phyloP scores from a whole-genome alignment of 2,888 invertebrate species.

The Lasioglossum marginatum region DNA sequence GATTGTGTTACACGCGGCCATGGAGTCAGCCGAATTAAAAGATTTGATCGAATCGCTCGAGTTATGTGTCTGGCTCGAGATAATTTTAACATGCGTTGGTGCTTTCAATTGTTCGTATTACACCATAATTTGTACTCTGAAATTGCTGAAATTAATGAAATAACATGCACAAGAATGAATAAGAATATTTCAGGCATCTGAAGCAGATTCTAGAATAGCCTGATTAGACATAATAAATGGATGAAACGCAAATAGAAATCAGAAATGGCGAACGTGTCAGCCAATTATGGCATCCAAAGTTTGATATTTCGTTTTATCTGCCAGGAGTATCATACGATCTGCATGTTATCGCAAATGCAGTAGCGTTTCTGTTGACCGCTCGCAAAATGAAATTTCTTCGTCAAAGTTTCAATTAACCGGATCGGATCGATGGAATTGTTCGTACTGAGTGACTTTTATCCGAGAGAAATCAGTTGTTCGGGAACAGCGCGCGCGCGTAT shows the following conservation, averaged over 20 bases:
- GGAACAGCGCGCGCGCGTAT: background rate
- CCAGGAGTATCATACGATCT: background rate
- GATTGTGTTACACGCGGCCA: background rate
- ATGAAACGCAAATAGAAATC: background rate
- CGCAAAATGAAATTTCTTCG: constrained; percentile 11
- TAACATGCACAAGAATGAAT: no score
- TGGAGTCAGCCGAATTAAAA: background rate
- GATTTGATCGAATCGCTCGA: background rate
- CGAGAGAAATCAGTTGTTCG: constrained; percentile 10
- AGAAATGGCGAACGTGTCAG: background rate
- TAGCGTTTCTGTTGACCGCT: background rate
- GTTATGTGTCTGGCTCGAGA: background rate
- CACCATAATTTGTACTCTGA: background rate
- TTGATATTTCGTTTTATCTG: background rate
- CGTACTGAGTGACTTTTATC: constrained; percentile 19
- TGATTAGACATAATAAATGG: background rate
- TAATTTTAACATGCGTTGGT: background rate
- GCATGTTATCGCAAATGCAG: background rate
- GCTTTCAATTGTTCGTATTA: background rate
- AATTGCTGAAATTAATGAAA: no score
- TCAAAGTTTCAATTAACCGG: constrained; percentile 14
- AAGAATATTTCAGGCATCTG: no score
- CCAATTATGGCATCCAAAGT: background rate
- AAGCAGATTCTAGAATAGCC: background rate
- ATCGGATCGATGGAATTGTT: constrained; percentile 13